Percentiles rank a stretch among this genome's conserved stretches.
These are phyloP conservation scores for Cephus pygmeus DNA, from an alignment of 2,888 invertebrate genomes.

Conservation along the genomic window DNA sequence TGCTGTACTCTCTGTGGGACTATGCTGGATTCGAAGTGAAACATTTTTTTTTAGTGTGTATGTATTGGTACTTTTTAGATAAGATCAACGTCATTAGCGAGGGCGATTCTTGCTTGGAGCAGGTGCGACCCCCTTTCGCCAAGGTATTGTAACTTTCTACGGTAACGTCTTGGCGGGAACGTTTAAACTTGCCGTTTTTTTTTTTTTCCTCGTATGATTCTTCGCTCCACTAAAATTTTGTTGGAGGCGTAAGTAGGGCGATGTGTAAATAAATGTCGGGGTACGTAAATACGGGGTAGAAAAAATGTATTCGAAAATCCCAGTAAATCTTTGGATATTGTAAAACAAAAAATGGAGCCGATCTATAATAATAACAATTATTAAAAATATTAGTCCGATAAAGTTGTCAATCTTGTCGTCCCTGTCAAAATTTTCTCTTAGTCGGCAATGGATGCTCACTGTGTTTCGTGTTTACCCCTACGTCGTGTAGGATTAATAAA, in stretches of 20 bases:
- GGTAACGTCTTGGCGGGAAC: neutral
- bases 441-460: neutral
- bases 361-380: neutral
- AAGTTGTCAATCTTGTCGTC: neutral
- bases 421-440: too few relatives aligned
- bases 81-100: neutral
- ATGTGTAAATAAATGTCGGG: rapidly evolving
- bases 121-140: constrained; percentile 5
- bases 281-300: neutral
- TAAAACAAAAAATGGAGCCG: neutral
- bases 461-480: neutral
- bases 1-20: neutral
- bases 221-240: neutral
- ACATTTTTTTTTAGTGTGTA: neutral
- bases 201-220: neutral
- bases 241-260: neutral
- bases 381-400: neutral
- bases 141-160: neutral
- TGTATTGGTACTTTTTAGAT: neutral
- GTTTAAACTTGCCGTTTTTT: neutral
- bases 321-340: neutral
- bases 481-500: neutral
- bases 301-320: neutral
- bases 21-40: neutral
- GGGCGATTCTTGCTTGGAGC: neutral